phyloP scores from a whole-genome alignment of 2,888 invertebrate genomes.

The Leucania comma region DNA sequence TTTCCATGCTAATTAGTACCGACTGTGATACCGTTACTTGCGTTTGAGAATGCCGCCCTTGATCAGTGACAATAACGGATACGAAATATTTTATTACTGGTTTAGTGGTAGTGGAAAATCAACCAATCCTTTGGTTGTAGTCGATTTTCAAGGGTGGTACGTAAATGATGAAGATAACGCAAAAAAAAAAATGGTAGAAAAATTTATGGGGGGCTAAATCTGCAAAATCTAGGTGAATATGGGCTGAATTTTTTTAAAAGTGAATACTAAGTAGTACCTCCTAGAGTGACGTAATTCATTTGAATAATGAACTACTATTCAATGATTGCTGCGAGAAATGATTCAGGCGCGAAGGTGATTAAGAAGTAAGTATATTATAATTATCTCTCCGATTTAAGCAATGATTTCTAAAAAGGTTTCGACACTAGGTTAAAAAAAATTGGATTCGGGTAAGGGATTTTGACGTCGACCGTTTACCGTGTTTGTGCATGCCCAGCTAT shows the following conservation, averaged over 20 bases:
- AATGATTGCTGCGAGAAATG: neutral
- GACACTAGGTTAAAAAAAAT: neutral
- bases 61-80: conserved; percentile 4
- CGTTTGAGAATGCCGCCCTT: conserved; percentile 21
- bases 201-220: neutral
- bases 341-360: neutral
- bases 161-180: neutral
- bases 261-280: no score
- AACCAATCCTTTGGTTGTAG: neutral
- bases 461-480: no score
- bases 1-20: conserved; percentile 41
- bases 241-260: no score
- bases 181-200: neutral
- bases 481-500: neutral
- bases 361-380: neutral
- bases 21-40: conserved; percentile 9
- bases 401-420: neutral
- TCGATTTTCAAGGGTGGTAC: neutral
- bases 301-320: neutral
- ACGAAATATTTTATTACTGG: neutral
- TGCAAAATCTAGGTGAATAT: no score
- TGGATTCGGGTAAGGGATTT: neutral
- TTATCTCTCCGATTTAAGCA: neutral
- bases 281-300: no score
- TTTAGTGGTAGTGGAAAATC: neutral